Base-by-base conservation (phyloP, 2,797 vertebrate species). In the Phaenicophaeus curvirostris region DNA sequence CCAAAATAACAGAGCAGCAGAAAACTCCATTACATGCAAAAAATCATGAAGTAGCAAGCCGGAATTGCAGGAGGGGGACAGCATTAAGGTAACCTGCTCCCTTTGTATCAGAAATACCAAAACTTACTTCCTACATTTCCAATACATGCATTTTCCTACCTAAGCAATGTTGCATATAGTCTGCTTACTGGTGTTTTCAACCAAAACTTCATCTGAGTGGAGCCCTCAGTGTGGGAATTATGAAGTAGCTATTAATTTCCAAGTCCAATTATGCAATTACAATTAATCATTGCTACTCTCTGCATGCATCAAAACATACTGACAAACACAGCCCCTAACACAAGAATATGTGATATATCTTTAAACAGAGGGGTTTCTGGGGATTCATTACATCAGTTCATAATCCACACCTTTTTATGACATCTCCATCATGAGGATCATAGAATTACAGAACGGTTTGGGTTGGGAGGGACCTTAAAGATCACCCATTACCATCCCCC, bases 41-140 rank as follows among this genome's bases (percentile, higher is more conserved):
- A 66, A 61, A 42, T 5, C 13, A 41, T 0, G 0, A 51, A 72
- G 62, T 27, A 57, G 44, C 18, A 63, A 62, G 3, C 3, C 82
- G 51, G 16, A n/a, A 14, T n/a, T 3, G 1, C 46, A 79, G 42
- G 28, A 72, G 6, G 2, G 18, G 24, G 23, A 37, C 18, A 82
- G 54, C 68, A 54, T 48, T 42, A 80, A 78, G 4, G 25, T 58
- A 41, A 75, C 50, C n/a, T 69, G 28, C 9, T 28, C 4, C 2
- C 50, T 77, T 58, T 31, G 23, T 39, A 57, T 42, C 27, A 91
- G 54, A 81, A 86, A 69, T 16, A 51, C 14, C 46, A 72, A 42
- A 5, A 68, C 3, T 15, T 39, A 6, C 14, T 42, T 73, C 77
- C 30, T 58, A 6, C 58, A 14, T 41, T 90, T 85, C 69, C 58